Base-by-base conservation (phyloP, 37 sponge, comb jelly and placozoan species). In the Oopsacas minuta region DNA sequence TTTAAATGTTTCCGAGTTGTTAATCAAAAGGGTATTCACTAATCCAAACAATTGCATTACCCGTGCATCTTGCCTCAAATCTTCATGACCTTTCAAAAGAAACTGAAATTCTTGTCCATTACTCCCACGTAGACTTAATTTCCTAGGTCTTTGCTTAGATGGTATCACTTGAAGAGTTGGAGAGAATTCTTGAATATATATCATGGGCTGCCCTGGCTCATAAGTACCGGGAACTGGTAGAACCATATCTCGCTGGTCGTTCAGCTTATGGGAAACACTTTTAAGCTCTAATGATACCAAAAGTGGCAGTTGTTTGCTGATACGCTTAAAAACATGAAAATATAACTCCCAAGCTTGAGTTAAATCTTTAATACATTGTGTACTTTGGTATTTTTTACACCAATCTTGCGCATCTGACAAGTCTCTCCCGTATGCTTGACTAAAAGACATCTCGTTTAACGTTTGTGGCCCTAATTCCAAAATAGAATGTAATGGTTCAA, bases 21-120 rank as follows among this genome's bases (percentile, higher is more conserved):
- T 91, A 35, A 84, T 84, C 35, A 97, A 91, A 25, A 97, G 88
- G 30, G 99, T 95, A 88, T 97, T 97, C 25, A 97, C 93, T 25
- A 97, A 91, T 10, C 93, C 99, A 90, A 97, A 97, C 81, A 97
- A 87, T 89, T 97, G 99, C 99, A 97, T 97, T 22, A 94, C 99
- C 37, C 99, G 83, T 85, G 93, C 99, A 37, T 97, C 99, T 85
- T 97, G 99, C 23, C 99, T 39, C 37, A 97, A 86, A 84, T 97
- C 99, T 82, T 97, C 99, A 42, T 97, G 96, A 0, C 99, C 99
- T 81, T 97, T 97, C 39, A 97, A 85, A 0, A 97, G 88, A 89
- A 97, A 97, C 88, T 91, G 94, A 88, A 88, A 97, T 36, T 93
- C 94, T 37, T 39, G 35, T 35, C 99, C 99, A 91, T 97, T 88